phyloP scores from a whole-genome alignment of 2,797 vertebrate genomes.

The Enteromius radiatus region DNA sequence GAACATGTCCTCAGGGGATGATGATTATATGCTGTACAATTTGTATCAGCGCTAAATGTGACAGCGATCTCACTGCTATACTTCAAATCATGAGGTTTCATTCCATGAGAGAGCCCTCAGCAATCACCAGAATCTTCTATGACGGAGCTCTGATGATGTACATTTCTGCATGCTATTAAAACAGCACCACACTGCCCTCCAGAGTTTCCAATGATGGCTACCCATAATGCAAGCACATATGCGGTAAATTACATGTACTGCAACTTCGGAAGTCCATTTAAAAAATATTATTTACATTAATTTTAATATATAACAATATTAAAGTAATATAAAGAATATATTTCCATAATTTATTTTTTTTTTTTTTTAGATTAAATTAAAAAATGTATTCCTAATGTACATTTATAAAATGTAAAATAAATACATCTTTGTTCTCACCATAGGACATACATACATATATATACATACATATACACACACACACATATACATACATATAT shows the following conservation, averaged over 20 bases:
- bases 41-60: slow-evolving; percentile 22
- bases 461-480: too few species aligned
- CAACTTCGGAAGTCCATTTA: background rate
- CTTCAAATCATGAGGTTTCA: slow-evolving; percentile 23
- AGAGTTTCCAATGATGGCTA: background rate
- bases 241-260: background rate
- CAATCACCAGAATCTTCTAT: slow-evolving; percentile 45
- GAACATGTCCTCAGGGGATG: slow-evolving; percentile 3
- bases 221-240: background rate
- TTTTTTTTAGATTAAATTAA: too few species aligned
- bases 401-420: too few species aligned
- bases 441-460: too few species aligned
- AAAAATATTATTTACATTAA: background rate
- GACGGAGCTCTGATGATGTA: background rate
- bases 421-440: too few species aligned
- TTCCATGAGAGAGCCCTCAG: slow-evolving; percentile 15
- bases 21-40: slow-evolving; percentile 12
- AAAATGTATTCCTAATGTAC: too few species aligned
- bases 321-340: too few species aligned
- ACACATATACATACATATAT: too few species aligned
- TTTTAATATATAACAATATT: background rate
- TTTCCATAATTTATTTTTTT: too few species aligned
- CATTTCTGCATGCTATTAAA: background rate
- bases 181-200: slow-evolving; percentile 51
- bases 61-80: background rate